A percentile compares a stretch with the other conserved stretches of the same genome.
These are phyloP conservation scores for Etheostoma spectabile DNA, from an alignment of 2,113 vertebrate species.

Conservation along the genomic window DNA sequence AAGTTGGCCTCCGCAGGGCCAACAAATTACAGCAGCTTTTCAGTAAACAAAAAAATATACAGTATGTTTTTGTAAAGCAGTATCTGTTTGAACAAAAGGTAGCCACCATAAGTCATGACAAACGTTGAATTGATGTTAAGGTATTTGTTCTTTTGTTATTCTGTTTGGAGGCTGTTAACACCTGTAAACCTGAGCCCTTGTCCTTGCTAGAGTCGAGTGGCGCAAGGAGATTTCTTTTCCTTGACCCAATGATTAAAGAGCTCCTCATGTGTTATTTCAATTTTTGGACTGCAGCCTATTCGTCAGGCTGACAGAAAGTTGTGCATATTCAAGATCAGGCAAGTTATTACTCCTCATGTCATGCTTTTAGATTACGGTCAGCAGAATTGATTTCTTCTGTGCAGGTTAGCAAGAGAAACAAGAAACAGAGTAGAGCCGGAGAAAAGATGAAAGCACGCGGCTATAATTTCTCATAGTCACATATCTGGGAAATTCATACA, in stretches of 20 bases:
- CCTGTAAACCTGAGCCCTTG: slow-evolving; percentile 11
- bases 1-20: neutral
- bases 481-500: slow-evolving; percentile 41
- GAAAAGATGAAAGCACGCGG: slow-evolving; percentile 53
- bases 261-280: slow-evolving; percentile 70
- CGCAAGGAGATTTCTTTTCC: slow-evolving; percentile 7
- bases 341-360: slow-evolving; percentile 78
- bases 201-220: neutral
- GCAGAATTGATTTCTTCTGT: slow-evolving; percentile 53
- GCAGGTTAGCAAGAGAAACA: slow-evolving; percentile 49
- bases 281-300: slow-evolving; percentile 64
- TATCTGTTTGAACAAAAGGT: neutral
- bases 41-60: neutral
- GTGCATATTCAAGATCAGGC: slow-evolving; percentile 76
- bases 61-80: neutral
- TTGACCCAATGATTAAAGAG: slow-evolving; percentile 77
- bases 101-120: neutral
- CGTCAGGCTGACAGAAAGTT: slow-evolving; percentile 74
- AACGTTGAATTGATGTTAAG: neutral
- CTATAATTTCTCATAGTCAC: slow-evolving; percentile 60
- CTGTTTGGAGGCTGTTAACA: neutral
- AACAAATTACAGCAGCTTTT: slow-evolving; percentile 1
- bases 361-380: slow-evolving; percentile 73
- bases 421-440: slow-evolving; percentile 10
- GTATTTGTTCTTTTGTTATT: slow-evolving; percentile 1